phyloP scores from a whole-genome alignment of 2,113 vertebrate genomes.

The Coreoperca whiteheadi region DNA sequence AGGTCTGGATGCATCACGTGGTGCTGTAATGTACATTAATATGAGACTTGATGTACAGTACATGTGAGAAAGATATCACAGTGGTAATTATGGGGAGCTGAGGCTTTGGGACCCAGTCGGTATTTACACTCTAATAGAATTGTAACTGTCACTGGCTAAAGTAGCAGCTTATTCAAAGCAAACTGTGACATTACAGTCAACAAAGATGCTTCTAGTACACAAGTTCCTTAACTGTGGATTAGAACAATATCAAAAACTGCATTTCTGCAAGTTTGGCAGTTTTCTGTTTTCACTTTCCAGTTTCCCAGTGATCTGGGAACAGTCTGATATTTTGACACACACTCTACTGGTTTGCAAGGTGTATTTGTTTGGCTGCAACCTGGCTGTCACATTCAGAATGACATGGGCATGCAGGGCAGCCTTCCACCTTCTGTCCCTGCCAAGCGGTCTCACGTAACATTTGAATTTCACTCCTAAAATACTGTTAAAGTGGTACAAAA shows the following conservation, averaged over 20 bases:
- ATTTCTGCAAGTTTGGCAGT: background rate
- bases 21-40: background rate
- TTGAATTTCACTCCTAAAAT: background rate
- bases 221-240: background rate
- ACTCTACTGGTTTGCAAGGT: too few species aligned
- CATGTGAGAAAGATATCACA: background rate
- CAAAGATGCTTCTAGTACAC: background rate
- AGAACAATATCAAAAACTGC: background rate
- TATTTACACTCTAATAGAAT: background rate
- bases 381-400: background rate
- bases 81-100: too few species aligned
- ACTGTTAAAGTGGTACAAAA: constrained; percentile 19
- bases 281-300: background rate
- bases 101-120: too few species aligned
- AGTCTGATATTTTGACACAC: background rate
- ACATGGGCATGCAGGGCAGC: background rate
- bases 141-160: background rate
- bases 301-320: background rate
- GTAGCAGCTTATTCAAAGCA: background rate
- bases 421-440: background rate
- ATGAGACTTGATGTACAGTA: constrained; percentile 1
- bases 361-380: background rate
- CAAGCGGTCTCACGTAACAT: background rate
- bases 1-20: background rate
- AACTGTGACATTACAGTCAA: background rate